These are phyloP conservation scores for Poeciliopsis retropinna DNA, from an alignment of 2,113 vertebrate genomes.

Conservation along the genomic window DNA sequence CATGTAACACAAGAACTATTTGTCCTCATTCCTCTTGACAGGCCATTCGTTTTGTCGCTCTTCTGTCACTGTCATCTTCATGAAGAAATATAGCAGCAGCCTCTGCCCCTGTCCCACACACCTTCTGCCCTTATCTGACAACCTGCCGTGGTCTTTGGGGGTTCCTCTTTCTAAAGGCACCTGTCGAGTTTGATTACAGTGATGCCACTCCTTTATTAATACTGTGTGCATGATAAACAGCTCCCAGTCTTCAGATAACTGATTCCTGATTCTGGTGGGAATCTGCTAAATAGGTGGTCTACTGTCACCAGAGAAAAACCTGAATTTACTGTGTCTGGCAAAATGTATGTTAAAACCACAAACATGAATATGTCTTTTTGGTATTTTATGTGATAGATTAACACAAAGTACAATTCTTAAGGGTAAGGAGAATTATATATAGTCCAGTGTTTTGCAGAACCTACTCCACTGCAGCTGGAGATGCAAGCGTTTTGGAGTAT, in stretches of 20 bases:
- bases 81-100: conserved; percentile 82
- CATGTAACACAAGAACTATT: conserved; percentile 74
- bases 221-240: conserved; percentile 29
- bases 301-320: background rate
- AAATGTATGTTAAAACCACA: background rate
- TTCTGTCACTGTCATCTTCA: conserved; percentile 79
- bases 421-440: background rate
- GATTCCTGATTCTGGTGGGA: background rate
- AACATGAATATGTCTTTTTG: background rate
- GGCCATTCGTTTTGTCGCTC: conserved; percentile 79
- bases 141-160: conserved; percentile 34
- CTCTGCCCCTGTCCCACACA: conserved; percentile 64
- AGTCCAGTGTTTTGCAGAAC: background rate
- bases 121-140: conserved; percentile 65
- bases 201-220: background rate
- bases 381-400: background rate
- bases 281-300: conserved; percentile 10
- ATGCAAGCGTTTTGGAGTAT: too few relatives aligned
- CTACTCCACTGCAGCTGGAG: background rate
- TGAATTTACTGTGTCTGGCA: background rate
- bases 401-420: background rate
- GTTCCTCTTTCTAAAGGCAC: conserved; percentile 14
- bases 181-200: conserved; percentile 25
- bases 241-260: conserved; percentile 12
- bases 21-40: conserved; percentile 82